Base-by-base conservation (phyloP, 2,113 vertebrate species). In the Hoplias malabaricus region DNA sequence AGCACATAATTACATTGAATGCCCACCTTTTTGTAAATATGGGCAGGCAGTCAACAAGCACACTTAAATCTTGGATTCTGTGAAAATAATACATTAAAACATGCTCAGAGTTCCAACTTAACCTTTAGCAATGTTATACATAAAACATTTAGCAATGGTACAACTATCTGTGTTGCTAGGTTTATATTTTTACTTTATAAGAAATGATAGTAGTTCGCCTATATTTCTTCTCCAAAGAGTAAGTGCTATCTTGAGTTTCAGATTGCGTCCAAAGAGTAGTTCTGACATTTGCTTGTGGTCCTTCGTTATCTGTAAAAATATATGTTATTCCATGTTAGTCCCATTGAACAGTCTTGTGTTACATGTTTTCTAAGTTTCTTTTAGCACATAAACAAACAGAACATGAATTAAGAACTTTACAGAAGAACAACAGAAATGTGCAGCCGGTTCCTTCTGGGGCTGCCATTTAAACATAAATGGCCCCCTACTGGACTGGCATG, bases 11-110 rank as follows among this genome's bases (percentile, higher is more conserved):
- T 10, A 10, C 5, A 11, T 10, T 53, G 29, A 5, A 62, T 4
- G 33, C 70, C 79, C 91, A 98, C 95, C 95, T 95, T 92, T 93
- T 95, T 38, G 93, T 96, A 83, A 98, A 93, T 25, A 96, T 88
- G 66, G 96, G 96, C 77, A 98, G 94, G 85, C 95, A 97, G 86
- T 98, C 96, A 76, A 96, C 96, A 75, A 96, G 89, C 80, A 96
- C 94, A 86, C 94, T 93, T 69, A 90, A 92, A 86, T 98, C 96
- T 86, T 96, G 93, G 88, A 96, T 96, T 88, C 96, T 98, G 82
- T 50, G 34, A 13, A 83, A 36, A 73, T 25, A 61, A 46, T 19
- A 57, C 29, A 21, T 19, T 21, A 14, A 14, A 43, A 34, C 48
- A 56, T 19, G n/a, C n/a, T n/a, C n/a, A n/a, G 8, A 43, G 25